phyloP scores from a whole-genome alignment of 2,888 invertebrate species.

The Pristionchus japonicus region DNA sequence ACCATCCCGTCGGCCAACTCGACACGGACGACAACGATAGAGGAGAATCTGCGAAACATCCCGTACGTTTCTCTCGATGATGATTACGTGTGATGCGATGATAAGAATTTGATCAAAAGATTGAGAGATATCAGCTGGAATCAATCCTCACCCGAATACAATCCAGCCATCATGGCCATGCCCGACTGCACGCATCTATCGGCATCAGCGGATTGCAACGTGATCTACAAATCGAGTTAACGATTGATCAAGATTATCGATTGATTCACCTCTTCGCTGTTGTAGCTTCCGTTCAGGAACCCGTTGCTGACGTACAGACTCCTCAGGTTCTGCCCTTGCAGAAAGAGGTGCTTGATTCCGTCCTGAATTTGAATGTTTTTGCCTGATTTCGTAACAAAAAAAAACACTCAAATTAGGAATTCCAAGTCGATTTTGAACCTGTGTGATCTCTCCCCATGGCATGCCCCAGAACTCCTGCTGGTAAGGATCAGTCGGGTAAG shows the following conservation, averaged over 20 bases:
- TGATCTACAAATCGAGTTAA: not conserved
- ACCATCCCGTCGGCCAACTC: constrained; percentile 23
- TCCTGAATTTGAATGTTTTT: not conserved
- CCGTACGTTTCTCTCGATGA: not conserved
- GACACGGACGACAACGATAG: not conserved
- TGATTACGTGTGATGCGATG: not conserved
- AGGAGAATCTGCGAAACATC: constrained; percentile 2
- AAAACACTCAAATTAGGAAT: too few relatives aligned
- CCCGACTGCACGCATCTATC: not conserved
- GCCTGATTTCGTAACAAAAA: not conserved
- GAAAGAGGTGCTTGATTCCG: constrained; percentile 10
- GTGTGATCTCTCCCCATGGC: constrained; percentile 59
- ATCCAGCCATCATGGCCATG: not conserved
- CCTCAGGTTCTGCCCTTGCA: constrained; percentile 22
- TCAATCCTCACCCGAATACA: not conserved
- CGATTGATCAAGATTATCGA: not conserved
- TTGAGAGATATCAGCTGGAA: not conserved
- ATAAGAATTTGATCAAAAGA: not conserved
- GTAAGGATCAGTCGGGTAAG: constrained; percentile 56
- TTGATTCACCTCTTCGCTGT: not conserved
- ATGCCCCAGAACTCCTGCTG: constrained; percentile 51
- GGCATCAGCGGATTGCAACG: not conserved
- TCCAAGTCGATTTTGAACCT: constrained; percentile 45
- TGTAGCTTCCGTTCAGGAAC: not conserved
- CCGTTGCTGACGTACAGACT: not conserved